Evolutionary conservation across 2,888 invertebrate genomes (phyloP).

Genomic region (Euplexia lucipara): DNA sequence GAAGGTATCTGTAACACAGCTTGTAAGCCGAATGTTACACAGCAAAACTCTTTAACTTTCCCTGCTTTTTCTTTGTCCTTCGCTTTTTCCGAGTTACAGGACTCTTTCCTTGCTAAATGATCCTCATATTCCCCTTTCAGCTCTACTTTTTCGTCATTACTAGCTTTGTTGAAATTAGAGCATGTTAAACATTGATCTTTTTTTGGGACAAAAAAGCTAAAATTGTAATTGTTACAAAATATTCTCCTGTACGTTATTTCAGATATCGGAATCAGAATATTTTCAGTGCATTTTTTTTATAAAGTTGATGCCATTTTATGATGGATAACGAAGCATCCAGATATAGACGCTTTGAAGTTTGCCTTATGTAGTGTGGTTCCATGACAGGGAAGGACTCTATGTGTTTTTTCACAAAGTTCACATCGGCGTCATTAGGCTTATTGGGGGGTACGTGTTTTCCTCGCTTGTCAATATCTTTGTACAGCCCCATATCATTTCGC

Average conservation of each 20-base stretch:
- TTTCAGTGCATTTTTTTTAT: conserved; percentile 20
- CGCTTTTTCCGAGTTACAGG: conserved; percentile 26
- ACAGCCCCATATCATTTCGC: conserved; percentile 4
- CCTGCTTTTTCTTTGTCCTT: conserved; percentile 37
- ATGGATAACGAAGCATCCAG: conserved; percentile 10
- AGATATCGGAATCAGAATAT: conserved; percentile 22
- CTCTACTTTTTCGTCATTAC: conserved; percentile 7
- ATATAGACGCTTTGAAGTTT: conserved; percentile 5
- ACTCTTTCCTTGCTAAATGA: conserved; percentile 12
- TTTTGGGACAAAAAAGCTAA: conserved; percentile 37
- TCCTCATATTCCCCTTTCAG: conserved; percentile 8
- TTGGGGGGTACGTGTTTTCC: conserved; percentile 6
- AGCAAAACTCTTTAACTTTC: conserved; percentile 15
- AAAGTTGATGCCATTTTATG: conserved; percentile 32
- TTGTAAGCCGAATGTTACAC: conserved; percentile 12
- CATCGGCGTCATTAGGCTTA: conserved; percentile 4
- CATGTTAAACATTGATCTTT: conserved; percentile 42
- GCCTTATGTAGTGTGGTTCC: conserved; percentile 12
- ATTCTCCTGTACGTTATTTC: conserved; percentile 42
- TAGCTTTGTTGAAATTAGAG: conserved; percentile 27
- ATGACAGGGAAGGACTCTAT: conserved; percentile 8
- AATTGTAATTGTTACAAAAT: conserved; percentile 35
- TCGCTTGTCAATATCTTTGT: conserved; percentile 5
- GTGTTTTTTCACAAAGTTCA: conserved; percentile 9
- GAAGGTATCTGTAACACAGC: conserved; percentile 7